phyloP scores from a whole-genome alignment of 2,888 invertebrate species.

The Pristionchus fissidentatus region DNA sequence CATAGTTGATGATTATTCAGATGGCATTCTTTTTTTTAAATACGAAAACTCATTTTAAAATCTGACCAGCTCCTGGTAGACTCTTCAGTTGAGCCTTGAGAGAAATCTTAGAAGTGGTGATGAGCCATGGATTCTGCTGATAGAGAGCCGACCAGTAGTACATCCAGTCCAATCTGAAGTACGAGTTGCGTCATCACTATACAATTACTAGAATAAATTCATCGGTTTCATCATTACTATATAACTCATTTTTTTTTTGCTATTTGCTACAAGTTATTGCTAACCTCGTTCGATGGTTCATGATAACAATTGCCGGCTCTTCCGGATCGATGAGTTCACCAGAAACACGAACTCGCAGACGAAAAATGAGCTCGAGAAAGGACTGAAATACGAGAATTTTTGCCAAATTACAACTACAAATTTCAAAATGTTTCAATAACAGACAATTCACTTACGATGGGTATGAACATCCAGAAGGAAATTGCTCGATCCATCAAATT shows the following conservation, averaged over 20 bases:
- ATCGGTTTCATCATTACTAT: background rate
- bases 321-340: conserved; percentile 77
- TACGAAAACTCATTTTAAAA: background rate
- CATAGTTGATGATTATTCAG: background rate
- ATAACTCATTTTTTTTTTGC: background rate
- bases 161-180: conserved; percentile 86
- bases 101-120: conserved; percentile 83
- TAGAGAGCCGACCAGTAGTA: conserved; percentile 89
- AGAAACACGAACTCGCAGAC: conserved; percentile 67
- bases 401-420: no score
- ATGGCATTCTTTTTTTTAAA: background rate
- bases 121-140: conserved; percentile 81
- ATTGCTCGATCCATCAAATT: conserved; percentile 72
- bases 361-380: conserved; percentile 71
- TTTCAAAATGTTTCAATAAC: background rate
- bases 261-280: background rate
- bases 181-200: no score
- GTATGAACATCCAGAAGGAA: conserved; percentile 74
- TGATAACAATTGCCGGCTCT: conserved; percentile 85
- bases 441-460: conserved; percentile 62
- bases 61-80: conserved; percentile 87
- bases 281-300: conserved; percentile 82
- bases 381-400: conserved; percentile 60
- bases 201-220: background rate
- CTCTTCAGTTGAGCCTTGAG: conserved; percentile 87